These are phyloP conservation scores for Tipula helvola DNA, from an alignment of 2,888 invertebrate species.

Conservation along the genomic window DNA sequence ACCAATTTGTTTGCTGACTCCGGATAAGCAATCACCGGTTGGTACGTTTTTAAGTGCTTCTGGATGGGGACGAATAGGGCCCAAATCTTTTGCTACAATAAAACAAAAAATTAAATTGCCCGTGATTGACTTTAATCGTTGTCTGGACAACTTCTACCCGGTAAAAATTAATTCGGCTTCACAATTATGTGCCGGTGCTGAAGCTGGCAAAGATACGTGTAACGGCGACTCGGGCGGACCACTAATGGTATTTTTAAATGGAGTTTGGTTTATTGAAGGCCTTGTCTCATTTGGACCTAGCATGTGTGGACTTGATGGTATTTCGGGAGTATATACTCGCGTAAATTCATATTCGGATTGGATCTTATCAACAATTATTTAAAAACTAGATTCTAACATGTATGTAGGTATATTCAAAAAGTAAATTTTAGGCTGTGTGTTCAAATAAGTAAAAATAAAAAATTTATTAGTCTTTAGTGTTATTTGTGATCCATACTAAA, in stretches of 20 bases:
- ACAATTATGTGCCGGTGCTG: slow-evolving; percentile 52
- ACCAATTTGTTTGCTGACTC: slow-evolving; percentile 37
- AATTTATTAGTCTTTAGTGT: neutral
- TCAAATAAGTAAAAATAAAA: neutral
- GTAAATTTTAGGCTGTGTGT: neutral
- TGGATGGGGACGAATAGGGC: slow-evolving; percentile 47
- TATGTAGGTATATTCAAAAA: neutral
- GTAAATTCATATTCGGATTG: slow-evolving; percentile 42
- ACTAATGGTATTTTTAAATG: slow-evolving; percentile 42
- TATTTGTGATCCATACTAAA: neutral
- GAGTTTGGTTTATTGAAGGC: slow-evolving; percentile 39
- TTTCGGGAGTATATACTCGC: slow-evolving; percentile 48
- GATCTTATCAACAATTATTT: slow-evolving; percentile 29
- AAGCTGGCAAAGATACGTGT: slow-evolving; percentile 48
- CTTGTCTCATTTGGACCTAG: slow-evolving; percentile 46
- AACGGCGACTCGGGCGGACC: slow-evolving; percentile 60
- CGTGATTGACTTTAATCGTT: slow-evolving; percentile 36
- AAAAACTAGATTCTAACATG: neutral
- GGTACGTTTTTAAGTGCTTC: slow-evolving; percentile 40
- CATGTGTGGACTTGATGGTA: slow-evolving; percentile 42
- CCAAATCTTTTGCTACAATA: slow-evolving; percentile 34
- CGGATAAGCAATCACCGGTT: slow-evolving; percentile 22
- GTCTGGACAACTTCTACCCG: slow-evolving; percentile 29
- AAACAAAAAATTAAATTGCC: slow-evolving; percentile 43
- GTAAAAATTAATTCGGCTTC: slow-evolving; percentile 26